These are phyloP conservation scores for Acanthosoma haemorrhoidale DNA, from an alignment of 2,888 invertebrate genomes.

Conservation along the genomic window DNA sequence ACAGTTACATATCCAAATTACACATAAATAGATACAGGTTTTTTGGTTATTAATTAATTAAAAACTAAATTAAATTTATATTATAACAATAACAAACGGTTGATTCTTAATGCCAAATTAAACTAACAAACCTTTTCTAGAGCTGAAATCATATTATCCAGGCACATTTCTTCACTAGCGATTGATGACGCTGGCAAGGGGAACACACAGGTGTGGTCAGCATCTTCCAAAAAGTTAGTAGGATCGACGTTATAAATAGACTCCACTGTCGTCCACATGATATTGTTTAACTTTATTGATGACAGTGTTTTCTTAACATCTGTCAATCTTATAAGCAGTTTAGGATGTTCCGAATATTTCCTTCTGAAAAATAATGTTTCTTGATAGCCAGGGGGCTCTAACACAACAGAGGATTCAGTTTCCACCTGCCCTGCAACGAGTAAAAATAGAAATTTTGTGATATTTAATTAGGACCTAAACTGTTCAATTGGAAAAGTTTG, in stretches of 20 bases:
- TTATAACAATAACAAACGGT: too few relatives aligned
- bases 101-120: not conserved
- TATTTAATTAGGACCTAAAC: too few relatives aligned
- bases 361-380: not conserved
- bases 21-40: too few relatives aligned
- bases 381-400: not conserved
- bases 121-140: not conserved
- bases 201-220: conserved; percentile 12
- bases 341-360: not conserved
- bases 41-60: too few relatives aligned
- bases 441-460: too few relatives aligned
- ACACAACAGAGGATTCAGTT: not conserved
- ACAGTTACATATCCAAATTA: too few relatives aligned
- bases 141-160: not conserved
- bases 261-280: conserved; percentile 18
- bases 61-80: too few relatives aligned
- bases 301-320: not conserved
- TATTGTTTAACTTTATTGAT: not conserved
- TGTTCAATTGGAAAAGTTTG: too few relatives aligned
- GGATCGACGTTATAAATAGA: not conserved
- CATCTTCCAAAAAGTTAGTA: not conserved
- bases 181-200: not conserved
- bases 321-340: not conserved
- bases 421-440: not conserved
- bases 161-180: not conserved